These are phyloP conservation scores for Tiliqua scincoides DNA, from an alignment of 2,113 vertebrate species.

Conservation along the genomic window DNA sequence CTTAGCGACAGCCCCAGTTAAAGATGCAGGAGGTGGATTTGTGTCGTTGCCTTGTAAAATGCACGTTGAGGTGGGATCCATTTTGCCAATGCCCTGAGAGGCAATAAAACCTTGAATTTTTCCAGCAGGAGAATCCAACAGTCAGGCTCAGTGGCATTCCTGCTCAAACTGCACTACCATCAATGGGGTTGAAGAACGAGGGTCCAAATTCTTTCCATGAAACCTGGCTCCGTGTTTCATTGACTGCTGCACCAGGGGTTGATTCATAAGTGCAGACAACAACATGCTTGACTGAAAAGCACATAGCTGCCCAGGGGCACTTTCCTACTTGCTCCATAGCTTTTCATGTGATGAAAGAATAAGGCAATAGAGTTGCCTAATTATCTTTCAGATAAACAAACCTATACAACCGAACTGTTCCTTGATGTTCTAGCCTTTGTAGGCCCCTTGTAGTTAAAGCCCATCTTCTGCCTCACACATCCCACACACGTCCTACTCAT, in stretches of 20 bases:
- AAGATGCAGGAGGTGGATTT: constrained; percentile 39
- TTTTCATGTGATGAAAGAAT: background rate
- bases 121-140: background rate
- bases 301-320: background rate
- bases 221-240: background rate
- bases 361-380: background rate
- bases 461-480: background rate
- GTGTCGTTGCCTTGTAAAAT: constrained; percentile 32
- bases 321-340: background rate
- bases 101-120: background rate
- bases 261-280: background rate
- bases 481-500: background rate
- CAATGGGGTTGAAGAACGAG: background rate
- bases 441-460: background rate
- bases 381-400: background rate
- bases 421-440: background rate
- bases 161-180: background rate
- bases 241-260: background rate
- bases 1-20: constrained; percentile 28
- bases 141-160: background rate
- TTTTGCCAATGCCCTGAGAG: constrained; percentile 6
- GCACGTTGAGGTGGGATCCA: constrained; percentile 2
- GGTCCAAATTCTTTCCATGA: background rate
- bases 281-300: background rate
- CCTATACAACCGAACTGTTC: background rate